Percentiles rank a stretch among this genome's conserved stretches.
Evolutionary conservation across 2,888 invertebrate genomes (phyloP).

Genomic region (Nymphalis c-album): DNA sequence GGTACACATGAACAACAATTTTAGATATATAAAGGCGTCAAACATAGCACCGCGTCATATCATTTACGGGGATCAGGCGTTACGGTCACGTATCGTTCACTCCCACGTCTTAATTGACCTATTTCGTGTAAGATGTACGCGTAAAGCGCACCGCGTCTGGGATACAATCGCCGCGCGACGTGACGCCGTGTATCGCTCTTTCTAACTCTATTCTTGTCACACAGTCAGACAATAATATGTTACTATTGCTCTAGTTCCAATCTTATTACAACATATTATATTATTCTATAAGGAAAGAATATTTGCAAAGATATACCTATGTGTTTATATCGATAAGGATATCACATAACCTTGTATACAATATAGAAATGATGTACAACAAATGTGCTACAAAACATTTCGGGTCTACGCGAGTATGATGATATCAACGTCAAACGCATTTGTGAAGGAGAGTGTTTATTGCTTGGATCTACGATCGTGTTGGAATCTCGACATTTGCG

Average conservation of each 20-base stretch:
- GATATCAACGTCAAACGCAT: slow-evolving; percentile 50
- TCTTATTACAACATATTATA: slow-evolving; percentile 1
- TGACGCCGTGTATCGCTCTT: slow-evolving; percentile 58
- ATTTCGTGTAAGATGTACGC: slow-evolving; percentile 77
- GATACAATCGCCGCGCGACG: slow-evolving; percentile 78
- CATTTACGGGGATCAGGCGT: slow-evolving; percentile 65
- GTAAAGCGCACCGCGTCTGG: slow-evolving; percentile 63
- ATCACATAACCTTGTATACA: neutral
- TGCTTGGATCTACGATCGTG: slow-evolving; percentile 52
- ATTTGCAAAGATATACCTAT: no score
- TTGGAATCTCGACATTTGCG: slow-evolving; percentile 56
- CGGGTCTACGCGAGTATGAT: slow-evolving; percentile 43
- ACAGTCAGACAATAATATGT: slow-evolving; percentile 41
- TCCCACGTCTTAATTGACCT: slow-evolving; percentile 81
- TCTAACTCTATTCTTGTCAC: slow-evolving; percentile 52
- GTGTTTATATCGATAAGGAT: no score
- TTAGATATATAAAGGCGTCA: slow-evolving; percentile 69
- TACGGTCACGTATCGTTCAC: slow-evolving; percentile 77
- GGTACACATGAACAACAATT: slow-evolving; percentile 53
- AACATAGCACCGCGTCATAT: slow-evolving; percentile 67
- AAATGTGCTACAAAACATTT: slow-evolving; percentile 30
- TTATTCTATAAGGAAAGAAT: neutral
- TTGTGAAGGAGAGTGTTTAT: slow-evolving; percentile 60
- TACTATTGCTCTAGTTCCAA: slow-evolving; percentile 25
- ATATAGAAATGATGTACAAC: neutral